Base-by-base conservation (phyloP, 2,797 vertebrate species). In the Crax fasciolata region DNA sequence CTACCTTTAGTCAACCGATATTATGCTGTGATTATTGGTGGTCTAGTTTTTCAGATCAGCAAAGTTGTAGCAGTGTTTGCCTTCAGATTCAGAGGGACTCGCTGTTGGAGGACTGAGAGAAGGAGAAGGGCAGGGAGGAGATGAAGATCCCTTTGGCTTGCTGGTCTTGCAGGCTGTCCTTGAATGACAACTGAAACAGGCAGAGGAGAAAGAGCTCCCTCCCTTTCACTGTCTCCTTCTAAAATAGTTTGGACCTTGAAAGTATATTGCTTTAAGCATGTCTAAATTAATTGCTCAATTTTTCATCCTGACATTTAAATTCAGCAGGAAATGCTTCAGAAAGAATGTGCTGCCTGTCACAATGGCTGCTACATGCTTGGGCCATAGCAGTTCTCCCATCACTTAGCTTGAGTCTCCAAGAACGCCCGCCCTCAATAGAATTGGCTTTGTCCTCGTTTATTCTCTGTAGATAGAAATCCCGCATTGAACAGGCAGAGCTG, bases 401-500 rank as follows among this genome's bases (percentile, higher is more conserved):
- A 63, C 63, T 79, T 57, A 68, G 39, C 19, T 74, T 74, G 71
- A 48, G 39, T 78, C 68, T 70, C 76, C 91, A 83, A 84, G 90
- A 82, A 49, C 58, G 51, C 11, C 66, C 32, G 71, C 76, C 41
- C 94, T 92, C 90, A 46, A 79, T 63, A 72, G 74, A 63, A 61
- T 27, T 32, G 39, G 79, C 78, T 71, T 75, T 82, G 79, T 92
- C 74, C 78, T 87, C 81, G 87, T 87, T 90, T 66, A 83, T 90
- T 89, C 82, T 76, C 82, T 93, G 74, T 82, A 65, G 52, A 90
- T 90, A 82, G 89, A 92, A 89, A 95, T 95, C 89, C 6, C 83
- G 28, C 84, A 65, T 91, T 15, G 20, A 27, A 65, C 49, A 41
- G 49, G 38, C 38, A n/a, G 35, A 41, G 67, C 35, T 24, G 20